phyloP scores from a whole-genome alignment of 2,888 invertebrate genomes.

The Idaea dimidiata region DNA sequence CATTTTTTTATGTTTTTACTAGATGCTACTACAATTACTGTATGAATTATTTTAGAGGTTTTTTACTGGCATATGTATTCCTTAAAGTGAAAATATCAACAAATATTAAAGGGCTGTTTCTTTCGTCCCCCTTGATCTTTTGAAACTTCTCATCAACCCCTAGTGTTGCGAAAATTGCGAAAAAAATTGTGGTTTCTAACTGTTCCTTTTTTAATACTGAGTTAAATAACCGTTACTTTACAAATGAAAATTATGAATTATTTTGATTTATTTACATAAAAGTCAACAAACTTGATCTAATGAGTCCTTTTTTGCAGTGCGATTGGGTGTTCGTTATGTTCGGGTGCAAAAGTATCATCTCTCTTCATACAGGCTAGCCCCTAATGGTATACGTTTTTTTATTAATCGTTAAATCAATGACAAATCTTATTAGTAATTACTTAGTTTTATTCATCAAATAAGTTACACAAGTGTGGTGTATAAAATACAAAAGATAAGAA shows the following conservation, averaged over 20 bases:
- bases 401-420: too few relatives aligned
- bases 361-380: too few relatives aligned
- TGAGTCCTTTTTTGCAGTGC: conserved; percentile 45
- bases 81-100: conserved; percentile 56
- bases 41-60: conserved; percentile 8
- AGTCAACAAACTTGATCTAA: conserved; percentile 62
- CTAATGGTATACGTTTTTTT: too few relatives aligned
- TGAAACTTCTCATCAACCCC: conserved; percentile 9
- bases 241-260: background rate
- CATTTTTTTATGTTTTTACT: too few relatives aligned
- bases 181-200: conserved; percentile 35
- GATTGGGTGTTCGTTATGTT: too few relatives aligned
- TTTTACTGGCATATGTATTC: background rate
- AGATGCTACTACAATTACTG: too few relatives aligned
- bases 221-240: conserved; percentile 20
- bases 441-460: too few relatives aligned
- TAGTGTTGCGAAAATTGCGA: conserved; percentile 44
- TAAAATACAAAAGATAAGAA: conserved; percentile 10
- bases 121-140: background rate
- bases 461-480: too few relatives aligned
- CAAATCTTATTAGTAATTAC: too few relatives aligned
- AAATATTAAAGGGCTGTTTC: conserved; percentile 36
- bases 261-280: conserved; percentile 64
- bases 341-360: too few relatives aligned
- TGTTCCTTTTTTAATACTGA: conserved; percentile 62